Evolutionary conservation across 2,888 invertebrate species (phyloP).

Genomic region (Oscheius onirici): DNA sequence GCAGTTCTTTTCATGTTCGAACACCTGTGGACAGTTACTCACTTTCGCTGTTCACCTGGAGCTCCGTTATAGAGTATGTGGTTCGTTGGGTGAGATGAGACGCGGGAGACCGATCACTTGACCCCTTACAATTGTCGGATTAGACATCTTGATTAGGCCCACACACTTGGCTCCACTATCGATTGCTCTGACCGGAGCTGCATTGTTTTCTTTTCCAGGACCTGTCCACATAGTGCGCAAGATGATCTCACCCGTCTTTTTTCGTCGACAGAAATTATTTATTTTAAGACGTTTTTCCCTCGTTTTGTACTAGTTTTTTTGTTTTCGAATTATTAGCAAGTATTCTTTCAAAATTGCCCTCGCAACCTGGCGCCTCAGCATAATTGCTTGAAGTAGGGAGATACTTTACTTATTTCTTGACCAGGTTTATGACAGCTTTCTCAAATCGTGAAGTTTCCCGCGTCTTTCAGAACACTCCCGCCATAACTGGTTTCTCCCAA

Average conservation of each 20-base stretch:
- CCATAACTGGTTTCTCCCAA: too few relatives aligned
- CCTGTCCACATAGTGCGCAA: not conserved
- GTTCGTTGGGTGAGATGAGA: not conserved
- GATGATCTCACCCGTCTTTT: not conserved
- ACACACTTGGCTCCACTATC: slow-evolving; percentile 22
- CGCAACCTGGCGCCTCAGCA: too few relatives aligned
- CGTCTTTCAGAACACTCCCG: not conserved
- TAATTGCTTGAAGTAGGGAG: too few relatives aligned
- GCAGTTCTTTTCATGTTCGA: not conserved
- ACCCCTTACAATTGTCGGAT: slow-evolving; percentile 21
- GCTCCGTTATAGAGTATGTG: not conserved
- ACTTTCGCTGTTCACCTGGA: not conserved
- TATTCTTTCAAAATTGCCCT: too few relatives aligned
- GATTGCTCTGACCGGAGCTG: slow-evolving; percentile 23
- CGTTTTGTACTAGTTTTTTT: too few relatives aligned
- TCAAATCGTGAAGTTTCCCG: too few relatives aligned
- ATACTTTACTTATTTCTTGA: too few relatives aligned
- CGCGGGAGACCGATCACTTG: slow-evolving; percentile 21
- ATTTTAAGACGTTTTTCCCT: too few relatives aligned
- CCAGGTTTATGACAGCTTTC: too few relatives aligned
- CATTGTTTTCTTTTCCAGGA: slow-evolving; percentile 23
- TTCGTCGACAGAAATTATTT: not conserved
- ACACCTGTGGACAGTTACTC: not conserved
- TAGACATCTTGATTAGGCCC: slow-evolving; percentile 33
- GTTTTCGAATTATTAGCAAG: too few relatives aligned